Conservation (phyloP, 2,888 invertebrate species). For the Drosophila recens region DNA sequence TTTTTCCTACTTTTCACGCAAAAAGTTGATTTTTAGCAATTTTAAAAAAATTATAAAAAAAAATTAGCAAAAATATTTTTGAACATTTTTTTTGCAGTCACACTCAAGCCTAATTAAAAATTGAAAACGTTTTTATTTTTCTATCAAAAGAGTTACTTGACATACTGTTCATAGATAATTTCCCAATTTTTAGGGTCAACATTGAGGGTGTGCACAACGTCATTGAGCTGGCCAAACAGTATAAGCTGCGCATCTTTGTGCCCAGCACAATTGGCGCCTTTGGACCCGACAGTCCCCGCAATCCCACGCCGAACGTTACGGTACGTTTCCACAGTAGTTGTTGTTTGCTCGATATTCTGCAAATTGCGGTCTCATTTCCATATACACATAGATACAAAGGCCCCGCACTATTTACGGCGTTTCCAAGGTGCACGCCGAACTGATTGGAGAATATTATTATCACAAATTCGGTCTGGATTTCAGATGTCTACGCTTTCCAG, state of each 20-base stretch:
- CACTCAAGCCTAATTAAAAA: too few relatives aligned
- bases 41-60: too few relatives aligned
- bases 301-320: conserved; percentile 95
- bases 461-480: conserved; percentile 95
- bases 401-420: conserved; percentile 95
- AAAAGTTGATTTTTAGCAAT: too few relatives aligned
- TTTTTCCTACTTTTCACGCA: too few relatives aligned
- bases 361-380: conserved; percentile 15
- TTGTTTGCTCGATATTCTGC: conserved; percentile 64
- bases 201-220: conserved; percentile 97
- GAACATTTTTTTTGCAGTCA: too few relatives aligned
- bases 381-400: conserved; percentile 81
- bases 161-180: background rate
- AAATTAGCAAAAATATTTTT: too few relatives aligned
- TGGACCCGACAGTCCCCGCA: conserved; percentile 95
- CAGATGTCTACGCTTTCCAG: conserved; percentile 95
- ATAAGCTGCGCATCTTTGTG: conserved; percentile 93
- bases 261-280: conserved; percentile 98
- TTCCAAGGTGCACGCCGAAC: conserved; percentile 95
- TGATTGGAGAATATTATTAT: conserved; percentile 96
- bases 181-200: conserved; percentile 88
- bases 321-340: conserved; percentile 85
- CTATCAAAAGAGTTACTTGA: background rate
- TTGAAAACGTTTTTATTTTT: background rate
- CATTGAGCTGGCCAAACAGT: conserved; percentile 95